Conservation (phyloP, 2,797 vertebrate genomes). For the Lagorchestes hirsutus region DNA sequence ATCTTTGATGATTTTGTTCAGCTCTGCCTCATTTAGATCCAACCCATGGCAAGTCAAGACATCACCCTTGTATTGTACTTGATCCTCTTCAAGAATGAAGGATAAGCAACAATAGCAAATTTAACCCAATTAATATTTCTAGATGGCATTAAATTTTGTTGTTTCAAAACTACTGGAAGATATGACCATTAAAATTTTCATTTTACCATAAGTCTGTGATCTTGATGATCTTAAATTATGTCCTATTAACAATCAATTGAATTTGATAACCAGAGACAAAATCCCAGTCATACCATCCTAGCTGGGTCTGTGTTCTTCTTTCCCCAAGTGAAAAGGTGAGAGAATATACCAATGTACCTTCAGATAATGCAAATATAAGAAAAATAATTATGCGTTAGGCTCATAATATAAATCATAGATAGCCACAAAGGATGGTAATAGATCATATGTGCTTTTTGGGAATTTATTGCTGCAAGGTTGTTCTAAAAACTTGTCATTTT, state of each 20-base stretch:
- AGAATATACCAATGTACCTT: neutral
- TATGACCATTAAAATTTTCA: neutral
- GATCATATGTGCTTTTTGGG: neutral
- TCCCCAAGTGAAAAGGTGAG: neutral
- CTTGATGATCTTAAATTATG: neutral
- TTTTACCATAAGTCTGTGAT: neutral
- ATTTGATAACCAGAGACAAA: neutral
- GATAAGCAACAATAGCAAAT: neutral
- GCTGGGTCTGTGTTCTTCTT: neutral
- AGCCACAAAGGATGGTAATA: neutral
- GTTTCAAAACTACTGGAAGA: neutral
- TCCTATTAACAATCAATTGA: neutral
- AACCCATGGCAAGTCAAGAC: neutral
- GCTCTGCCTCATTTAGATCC: neutral
- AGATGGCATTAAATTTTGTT: neutral
- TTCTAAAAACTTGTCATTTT: neutral
- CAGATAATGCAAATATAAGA: neutral
- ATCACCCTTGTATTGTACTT: neutral
- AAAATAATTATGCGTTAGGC: neutral
- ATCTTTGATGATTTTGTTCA: neutral
- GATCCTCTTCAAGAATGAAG: neutral
- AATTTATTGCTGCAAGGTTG: neutral
- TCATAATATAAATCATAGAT: neutral
- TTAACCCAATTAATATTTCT: neutral
- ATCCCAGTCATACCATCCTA: neutral